Conservation (phyloP, 2,797 vertebrate species). For the Danio albolineatus region DNA sequence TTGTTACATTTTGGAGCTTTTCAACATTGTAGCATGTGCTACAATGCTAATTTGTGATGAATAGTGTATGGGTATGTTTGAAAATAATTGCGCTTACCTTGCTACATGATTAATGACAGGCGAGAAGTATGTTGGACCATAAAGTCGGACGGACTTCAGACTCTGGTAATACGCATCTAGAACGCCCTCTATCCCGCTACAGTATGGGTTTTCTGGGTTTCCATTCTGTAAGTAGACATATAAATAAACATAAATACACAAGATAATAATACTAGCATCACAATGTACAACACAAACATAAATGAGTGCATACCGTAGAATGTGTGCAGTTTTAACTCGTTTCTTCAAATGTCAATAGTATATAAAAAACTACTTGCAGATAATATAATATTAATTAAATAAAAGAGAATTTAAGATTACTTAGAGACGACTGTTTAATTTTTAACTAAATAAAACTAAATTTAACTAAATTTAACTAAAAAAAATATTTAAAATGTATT, state of each 20-base stretch:
- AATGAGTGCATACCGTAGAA: not conserved
- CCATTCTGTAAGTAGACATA: constrained; percentile 83
- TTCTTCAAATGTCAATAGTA: too few relatives aligned
- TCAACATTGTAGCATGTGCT: too few relatives aligned
- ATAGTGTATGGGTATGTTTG: constrained; percentile 11
- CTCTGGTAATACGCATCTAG: constrained; percentile 98
- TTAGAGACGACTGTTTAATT: too few relatives aligned
- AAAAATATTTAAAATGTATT: too few relatives aligned
- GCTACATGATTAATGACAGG: constrained; percentile 98
- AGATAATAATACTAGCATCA: not conserved
- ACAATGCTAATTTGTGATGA: not conserved
- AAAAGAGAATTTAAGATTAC: too few relatives aligned
- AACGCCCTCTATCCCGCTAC: constrained; percentile 95
- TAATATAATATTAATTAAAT: too few relatives aligned
- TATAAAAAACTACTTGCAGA: too few relatives aligned
- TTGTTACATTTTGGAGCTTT: not conserved
- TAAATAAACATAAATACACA: not conserved
- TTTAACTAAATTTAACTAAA: too few relatives aligned
- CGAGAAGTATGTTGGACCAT: constrained; percentile 97
- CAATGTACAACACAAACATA: not conserved
- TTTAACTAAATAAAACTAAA: too few relatives aligned
- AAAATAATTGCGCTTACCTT: constrained; percentile 75
- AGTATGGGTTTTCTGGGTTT: constrained; percentile 97
- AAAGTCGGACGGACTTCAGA: constrained; percentile 94
- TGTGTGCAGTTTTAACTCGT: too few relatives aligned